phyloP scores from a whole-genome alignment of 2,113 vertebrate species.

The Tricholaema leucomelas region DNA sequence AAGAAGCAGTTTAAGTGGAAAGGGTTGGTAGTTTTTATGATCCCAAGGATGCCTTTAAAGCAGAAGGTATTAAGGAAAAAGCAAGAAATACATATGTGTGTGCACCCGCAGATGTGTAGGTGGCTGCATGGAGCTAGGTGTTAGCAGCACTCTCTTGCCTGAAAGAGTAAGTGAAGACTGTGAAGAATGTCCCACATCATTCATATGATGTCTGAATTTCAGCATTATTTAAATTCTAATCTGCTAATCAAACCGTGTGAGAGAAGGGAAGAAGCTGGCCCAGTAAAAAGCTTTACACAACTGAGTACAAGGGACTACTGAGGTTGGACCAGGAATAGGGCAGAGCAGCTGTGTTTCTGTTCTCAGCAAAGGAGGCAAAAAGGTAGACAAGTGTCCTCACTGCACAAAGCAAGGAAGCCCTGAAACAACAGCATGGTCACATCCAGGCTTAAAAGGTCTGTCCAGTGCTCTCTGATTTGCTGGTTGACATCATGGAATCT shows the following conservation, averaged over 20 bases:
- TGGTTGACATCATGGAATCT: neutral
- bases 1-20: neutral
- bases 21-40: neutral
- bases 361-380: neutral
- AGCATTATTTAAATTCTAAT: neutral
- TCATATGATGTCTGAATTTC: neutral
- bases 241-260: neutral
- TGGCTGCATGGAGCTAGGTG: neutral
- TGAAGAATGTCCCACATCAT: neutral
- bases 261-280: neutral
- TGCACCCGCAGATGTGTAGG: fast-evolving
- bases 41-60: neutral
- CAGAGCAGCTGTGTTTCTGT: neutral
- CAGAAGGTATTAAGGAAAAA: neutral
- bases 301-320: neutral
- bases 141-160: neutral
- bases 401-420: neutral
- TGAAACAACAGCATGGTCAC: fast-evolving
- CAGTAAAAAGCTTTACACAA: neutral
- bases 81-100: neutral
- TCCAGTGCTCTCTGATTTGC: neutral
- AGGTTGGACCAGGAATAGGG: neutral
- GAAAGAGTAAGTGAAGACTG: neutral
- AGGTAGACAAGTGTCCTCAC: neutral
- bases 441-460: neutral